Evolutionary conservation across 2,113 vertebrate genomes (phyloP).

Genomic region (Sander lucioperca): DNA sequence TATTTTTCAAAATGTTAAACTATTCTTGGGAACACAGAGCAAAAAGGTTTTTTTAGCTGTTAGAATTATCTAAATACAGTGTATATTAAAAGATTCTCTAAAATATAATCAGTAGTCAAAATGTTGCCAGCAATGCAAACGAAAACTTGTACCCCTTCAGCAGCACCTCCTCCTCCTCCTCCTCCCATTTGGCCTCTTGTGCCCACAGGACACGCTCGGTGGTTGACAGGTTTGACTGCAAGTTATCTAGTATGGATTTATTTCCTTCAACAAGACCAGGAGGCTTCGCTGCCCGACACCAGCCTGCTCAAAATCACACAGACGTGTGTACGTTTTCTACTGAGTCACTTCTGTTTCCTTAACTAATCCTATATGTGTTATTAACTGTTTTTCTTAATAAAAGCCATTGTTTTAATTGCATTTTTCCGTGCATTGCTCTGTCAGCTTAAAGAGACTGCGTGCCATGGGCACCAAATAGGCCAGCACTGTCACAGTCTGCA

Average conservation of each 20-base stretch:
- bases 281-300: conserved; percentile 24
- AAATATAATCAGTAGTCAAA: background rate
- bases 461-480: conserved; percentile 29
- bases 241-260: conserved; percentile 39
- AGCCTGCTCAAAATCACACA: conserved; percentile 3
- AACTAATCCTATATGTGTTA: background rate
- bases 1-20: background rate
- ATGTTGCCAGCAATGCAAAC: background rate
- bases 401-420: background rate
- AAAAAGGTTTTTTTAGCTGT: background rate
- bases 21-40: background rate
- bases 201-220: conserved; percentile 8
- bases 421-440: background rate
- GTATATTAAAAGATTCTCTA: background rate
- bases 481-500: conserved; percentile 23
- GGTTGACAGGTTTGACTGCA: conserved; percentile 50
- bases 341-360: conserved; percentile 26
- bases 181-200: background rate
- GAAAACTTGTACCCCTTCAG: conserved; percentile 9
- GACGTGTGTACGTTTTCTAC: conserved; percentile 2
- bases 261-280: conserved; percentile 27
- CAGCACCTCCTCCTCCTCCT: conserved; percentile 1
- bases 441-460: conserved; percentile 9
- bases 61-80: background rate
- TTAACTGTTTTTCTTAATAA: background rate